These are phyloP conservation scores for Sminthopsis crassicaudata DNA, from an alignment of 2,113 vertebrate genomes.

Conservation along the genomic window DNA sequence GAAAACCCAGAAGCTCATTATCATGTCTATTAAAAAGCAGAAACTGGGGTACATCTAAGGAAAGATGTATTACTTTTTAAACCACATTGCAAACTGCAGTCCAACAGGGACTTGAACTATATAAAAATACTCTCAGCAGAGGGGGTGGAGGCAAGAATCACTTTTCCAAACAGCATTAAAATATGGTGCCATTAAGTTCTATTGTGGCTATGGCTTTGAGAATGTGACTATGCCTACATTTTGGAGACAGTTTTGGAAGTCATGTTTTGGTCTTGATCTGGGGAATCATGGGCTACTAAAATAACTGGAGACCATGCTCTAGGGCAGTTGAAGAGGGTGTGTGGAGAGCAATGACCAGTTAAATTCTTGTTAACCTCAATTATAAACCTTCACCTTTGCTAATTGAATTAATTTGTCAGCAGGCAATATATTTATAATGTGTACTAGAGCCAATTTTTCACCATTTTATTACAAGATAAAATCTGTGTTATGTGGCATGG, in stretches of 20 bases:
- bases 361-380: slow-evolving; percentile 88
- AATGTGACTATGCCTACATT: slow-evolving; percentile 71
- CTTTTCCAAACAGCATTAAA: slow-evolving; percentile 79
- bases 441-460: slow-evolving; percentile 73
- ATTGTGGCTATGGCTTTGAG: slow-evolving; percentile 72
- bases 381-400: slow-evolving; percentile 87
- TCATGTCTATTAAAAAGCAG: slow-evolving; percentile 91
- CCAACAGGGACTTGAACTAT: slow-evolving; percentile 88
- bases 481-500: slow-evolving; percentile 67
- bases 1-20: slow-evolving; percentile 89
- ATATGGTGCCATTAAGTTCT: slow-evolving; percentile 71
- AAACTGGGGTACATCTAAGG: slow-evolving; percentile 91
- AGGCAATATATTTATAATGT: slow-evolving; percentile 78
- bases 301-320: slow-evolving; percentile 67
- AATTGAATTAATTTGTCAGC: slow-evolving; percentile 87
- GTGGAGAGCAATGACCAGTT: slow-evolving; percentile 85
- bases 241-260: slow-evolving; percentile 63
- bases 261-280: slow-evolving; percentile 68
- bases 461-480: slow-evolving; percentile 79
- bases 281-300: slow-evolving; percentile 63
- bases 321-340: slow-evolving; percentile 52
- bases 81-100: slow-evolving; percentile 85
- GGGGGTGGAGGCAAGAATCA: slow-evolving; percentile 75
- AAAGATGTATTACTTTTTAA: slow-evolving; percentile 90
- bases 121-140: slow-evolving; percentile 86